Conservation (phyloP, 2,113 vertebrate species). For the Hipposideros armiger region DNA sequence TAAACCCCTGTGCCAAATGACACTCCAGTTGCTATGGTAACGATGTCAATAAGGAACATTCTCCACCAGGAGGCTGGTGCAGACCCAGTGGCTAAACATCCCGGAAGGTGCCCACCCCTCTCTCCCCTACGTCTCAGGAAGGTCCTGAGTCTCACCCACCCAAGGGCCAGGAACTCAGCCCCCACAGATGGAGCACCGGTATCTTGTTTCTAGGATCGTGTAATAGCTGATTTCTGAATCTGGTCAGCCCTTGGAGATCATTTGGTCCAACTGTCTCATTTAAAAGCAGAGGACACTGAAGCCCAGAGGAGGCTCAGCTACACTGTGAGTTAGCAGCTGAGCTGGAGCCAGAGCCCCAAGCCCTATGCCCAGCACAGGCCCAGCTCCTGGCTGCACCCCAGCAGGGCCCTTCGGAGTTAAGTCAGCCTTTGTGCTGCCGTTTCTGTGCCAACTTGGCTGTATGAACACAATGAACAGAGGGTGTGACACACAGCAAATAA, state of each 20-base stretch:
- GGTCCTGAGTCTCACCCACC: background rate
- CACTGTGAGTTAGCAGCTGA: background rate
- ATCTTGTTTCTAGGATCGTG: background rate
- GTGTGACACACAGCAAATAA: constrained; percentile 52
- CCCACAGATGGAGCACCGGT: background rate
- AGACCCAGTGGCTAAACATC: constrained; percentile 1
- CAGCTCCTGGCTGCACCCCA: background rate
- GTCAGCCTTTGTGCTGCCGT: constrained; percentile 36
- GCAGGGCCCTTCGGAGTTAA: background rate
- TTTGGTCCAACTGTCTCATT: background rate
- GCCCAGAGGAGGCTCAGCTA: background rate
- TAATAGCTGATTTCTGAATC: background rate
- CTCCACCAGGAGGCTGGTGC: constrained; percentile 25
- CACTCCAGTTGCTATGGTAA: constrained; percentile 66
- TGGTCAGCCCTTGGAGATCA: background rate
- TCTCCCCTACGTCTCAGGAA: background rate
- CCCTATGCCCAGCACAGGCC: background rate
- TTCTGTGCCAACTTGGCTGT: constrained; percentile 33
- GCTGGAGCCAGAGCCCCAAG: background rate
- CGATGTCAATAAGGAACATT: constrained; percentile 46
- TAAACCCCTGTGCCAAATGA: constrained; percentile 61
- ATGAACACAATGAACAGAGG: constrained; percentile 70
- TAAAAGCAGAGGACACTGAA: background rate
- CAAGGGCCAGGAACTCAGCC: background rate
- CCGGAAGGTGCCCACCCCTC: background rate